phyloP scores from a whole-genome alignment of 2,113 vertebrate genomes.

The Rhinoptilus africanus region DNA sequence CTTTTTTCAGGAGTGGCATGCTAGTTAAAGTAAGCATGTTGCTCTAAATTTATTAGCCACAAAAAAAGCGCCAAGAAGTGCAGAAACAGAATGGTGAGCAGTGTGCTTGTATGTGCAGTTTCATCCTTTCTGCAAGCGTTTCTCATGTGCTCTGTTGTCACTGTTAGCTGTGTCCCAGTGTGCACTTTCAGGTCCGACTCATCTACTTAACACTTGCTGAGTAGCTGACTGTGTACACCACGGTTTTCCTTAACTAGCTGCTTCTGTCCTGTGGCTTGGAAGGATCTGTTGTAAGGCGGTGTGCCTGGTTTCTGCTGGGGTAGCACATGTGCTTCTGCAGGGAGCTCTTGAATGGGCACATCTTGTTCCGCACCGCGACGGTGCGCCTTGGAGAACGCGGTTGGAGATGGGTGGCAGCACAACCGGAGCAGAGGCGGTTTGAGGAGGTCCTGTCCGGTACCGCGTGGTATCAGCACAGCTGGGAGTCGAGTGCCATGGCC shows the following conservation, averaged over 20 bases:
- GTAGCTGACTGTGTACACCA: not conserved
- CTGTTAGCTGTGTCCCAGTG: not conserved
- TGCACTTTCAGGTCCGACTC: not conserved
- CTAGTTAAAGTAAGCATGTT: not conserved
- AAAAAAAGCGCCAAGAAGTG: not conserved
- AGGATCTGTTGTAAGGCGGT: not conserved
- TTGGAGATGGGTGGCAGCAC: accelerated
- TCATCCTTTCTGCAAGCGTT: not conserved
- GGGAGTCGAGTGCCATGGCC: not conserved
- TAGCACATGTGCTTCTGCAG: not conserved
- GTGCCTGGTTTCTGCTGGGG: not conserved
- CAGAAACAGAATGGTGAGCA: not conserved
- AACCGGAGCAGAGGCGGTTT: not conserved
- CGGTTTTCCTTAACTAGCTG: not conserved
- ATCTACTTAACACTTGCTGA: not conserved
- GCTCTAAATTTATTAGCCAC: not conserved
- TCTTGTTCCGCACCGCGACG: accelerated
- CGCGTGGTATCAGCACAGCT: not conserved
- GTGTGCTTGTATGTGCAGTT: not conserved
- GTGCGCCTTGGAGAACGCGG: not conserved
- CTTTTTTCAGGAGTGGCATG: not conserved
- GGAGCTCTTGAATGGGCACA: not conserved
- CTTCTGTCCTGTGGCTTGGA: not conserved
- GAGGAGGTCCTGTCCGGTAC: not conserved
- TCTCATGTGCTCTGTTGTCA: not conserved